phyloP scores from a whole-genome alignment of 2,888 invertebrate genomes.

The Diarsia rubi region DNA sequence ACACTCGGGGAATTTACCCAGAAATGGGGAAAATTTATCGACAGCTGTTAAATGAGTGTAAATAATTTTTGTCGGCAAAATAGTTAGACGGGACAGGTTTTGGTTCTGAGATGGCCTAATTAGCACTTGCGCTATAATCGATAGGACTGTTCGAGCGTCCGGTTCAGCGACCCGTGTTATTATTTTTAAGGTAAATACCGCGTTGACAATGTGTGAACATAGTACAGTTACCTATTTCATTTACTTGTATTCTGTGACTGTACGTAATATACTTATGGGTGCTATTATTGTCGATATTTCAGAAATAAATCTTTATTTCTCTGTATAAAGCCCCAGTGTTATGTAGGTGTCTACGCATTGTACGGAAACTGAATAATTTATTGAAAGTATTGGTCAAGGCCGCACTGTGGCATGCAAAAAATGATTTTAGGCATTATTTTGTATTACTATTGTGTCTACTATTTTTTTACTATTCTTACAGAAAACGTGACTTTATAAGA shows the following conservation, averaged over 20 bases:
- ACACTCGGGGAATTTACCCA: slow-evolving; percentile 74
- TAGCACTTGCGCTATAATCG: slow-evolving; percentile 46
- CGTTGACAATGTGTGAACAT: not conserved
- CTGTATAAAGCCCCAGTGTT: slow-evolving; percentile 37
- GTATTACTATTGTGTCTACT: not conserved
- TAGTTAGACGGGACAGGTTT: not conserved
- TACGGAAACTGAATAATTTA: slow-evolving; percentile 66
- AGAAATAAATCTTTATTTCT: slow-evolving; percentile 60
- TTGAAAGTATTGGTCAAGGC: slow-evolving; percentile 63
- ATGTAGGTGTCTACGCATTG: slow-evolving; percentile 50
- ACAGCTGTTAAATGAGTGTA: slow-evolving; percentile 28
- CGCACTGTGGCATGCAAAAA: slow-evolving; percentile 43
- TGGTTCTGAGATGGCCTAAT: slow-evolving; percentile 37
- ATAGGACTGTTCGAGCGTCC: slow-evolving; percentile 18
- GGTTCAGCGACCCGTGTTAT: slow-evolving; percentile 36
- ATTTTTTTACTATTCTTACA: not conserved
- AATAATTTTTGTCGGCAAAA: slow-evolving; percentile 21
- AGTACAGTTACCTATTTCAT: slow-evolving; percentile 26
- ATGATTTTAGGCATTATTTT: slow-evolving; percentile 12
- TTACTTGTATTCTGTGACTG: slow-evolving; percentile 17
- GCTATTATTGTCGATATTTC: slow-evolving; percentile 51
- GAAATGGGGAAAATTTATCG: slow-evolving; percentile 67
- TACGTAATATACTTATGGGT: slow-evolving; percentile 29
- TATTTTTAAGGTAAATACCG: slow-evolving; percentile 1
- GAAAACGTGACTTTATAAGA: not conserved